A percentile compares a stretch with the other conserved stretches of the same genome.
phyloP scores from a whole-genome alignment of 2,797 vertebrate species.

The Crenuchus spilurus region DNA sequence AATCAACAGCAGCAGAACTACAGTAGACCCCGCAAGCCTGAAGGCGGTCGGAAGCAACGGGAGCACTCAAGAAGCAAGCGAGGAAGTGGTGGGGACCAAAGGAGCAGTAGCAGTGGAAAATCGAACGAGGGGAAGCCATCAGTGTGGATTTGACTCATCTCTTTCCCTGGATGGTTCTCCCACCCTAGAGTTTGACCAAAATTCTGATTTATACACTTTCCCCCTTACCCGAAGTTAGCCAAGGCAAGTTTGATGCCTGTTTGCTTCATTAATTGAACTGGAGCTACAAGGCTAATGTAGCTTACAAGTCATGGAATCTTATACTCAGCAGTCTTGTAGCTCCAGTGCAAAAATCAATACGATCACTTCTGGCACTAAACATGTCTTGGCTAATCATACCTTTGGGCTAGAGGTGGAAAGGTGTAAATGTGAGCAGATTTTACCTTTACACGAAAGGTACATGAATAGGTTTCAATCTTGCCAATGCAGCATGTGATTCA shows the following conservation, averaged over 20 bases:
- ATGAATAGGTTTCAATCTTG: too few species aligned
- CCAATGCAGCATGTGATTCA: too few species aligned
- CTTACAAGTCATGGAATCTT: too few species aligned
- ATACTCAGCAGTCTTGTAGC: too few species aligned
- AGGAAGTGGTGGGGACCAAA: constrained; percentile 51
- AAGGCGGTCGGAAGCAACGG: constrained; percentile 77
- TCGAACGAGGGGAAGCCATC: constrained; percentile 88
- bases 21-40: constrained; percentile 72
- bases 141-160: constrained; percentile 85
- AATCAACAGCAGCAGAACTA: constrained; percentile 69
- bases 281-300: too few species aligned
- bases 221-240: background rate
- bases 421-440: too few species aligned
- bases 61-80: constrained; percentile 59
- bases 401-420: too few species aligned
- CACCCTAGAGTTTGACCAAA: too few species aligned
- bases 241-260: background rate
- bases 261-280: background rate
- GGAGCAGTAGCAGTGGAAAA: constrained; percentile 80
- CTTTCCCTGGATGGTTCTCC: too few species aligned
- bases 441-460: too few species aligned
- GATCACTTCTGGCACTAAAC: background rate
- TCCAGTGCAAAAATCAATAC: too few species aligned
- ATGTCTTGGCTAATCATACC: background rate
- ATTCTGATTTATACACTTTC: too few species aligned